Evolutionary conservation across 2,113 vertebrate species (phyloP), one percentile per base, ranked within the genome.

Genomic region (Cyprinodon variegatus): DNA sequence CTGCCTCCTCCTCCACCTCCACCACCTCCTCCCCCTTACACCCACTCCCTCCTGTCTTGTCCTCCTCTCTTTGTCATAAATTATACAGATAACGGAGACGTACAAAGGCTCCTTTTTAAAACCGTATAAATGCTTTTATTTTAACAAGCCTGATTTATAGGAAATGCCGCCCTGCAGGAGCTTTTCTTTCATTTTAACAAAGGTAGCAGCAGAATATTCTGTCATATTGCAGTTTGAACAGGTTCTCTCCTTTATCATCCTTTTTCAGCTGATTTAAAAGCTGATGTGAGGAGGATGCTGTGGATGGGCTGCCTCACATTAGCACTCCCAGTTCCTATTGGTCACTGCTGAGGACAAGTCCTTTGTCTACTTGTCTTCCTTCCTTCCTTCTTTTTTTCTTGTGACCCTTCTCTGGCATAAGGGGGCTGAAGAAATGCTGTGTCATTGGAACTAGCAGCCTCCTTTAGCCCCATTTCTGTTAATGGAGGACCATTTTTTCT

Each of bases 191-290:
- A 88, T 86, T 84, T 39, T 70, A 85, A 95, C 94, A 89, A 86
- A 96, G 93, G 95, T 96, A 95, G 95, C 96, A 97, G 96, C 96
- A 95, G 97, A 99, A 98, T 95, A 95, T 97, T 97, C 96, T 98
- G 97, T 97, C 97, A 96, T 98, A 98, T 97, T 98, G 97, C 97
- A 98, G 75, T 87, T 65, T 82, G 88, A 83, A 85, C 82, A 86
- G 64, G 83, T 86, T 86, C 80, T 61, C 50, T 86, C 20, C 53
- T 22, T 48, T 78, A 60, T 17, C 37, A 36, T 50, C 57, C 29
- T 29, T 80, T 84, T 83, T 69, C 50, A 7, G 59, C 45, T 20
- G 37, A 37, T 62, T 46, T 62, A 29, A 70, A 63, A 50, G 77
- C 22, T 53, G 53, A 79, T 82, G 61, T 37, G 71, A 68, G 61